Percentiles rank a stretch among this genome's conserved stretches.
Evolutionary conservation across 2,888 invertebrate species (phyloP).

Genomic region (Crossocerus cetratus): DNA sequence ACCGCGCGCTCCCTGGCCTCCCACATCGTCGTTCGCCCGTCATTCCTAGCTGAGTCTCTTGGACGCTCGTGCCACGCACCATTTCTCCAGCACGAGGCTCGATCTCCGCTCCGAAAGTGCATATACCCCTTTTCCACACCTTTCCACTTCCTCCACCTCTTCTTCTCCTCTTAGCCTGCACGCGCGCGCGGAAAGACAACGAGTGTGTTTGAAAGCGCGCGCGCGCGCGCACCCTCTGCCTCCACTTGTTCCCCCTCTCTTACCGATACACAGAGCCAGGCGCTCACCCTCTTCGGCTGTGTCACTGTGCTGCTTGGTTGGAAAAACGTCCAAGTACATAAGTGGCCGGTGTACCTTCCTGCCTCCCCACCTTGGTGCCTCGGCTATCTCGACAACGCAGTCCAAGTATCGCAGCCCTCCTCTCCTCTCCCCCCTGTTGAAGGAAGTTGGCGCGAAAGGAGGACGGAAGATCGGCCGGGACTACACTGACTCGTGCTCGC

Average conservation of each 20-base stretch:
- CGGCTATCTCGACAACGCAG: not conserved
- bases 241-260: not conserved
- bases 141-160: not conserved
- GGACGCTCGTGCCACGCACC: constrained; percentile 49
- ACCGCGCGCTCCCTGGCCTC: constrained; percentile 51
- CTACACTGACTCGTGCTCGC: not conserved
- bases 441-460: constrained; percentile 36
- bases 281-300: not conserved
- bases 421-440: constrained; percentile 20
- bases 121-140: not conserved
- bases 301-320: too few species aligned
- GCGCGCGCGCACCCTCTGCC: not conserved
- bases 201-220: not conserved
- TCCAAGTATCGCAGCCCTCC: not conserved
- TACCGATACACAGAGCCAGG: not conserved
- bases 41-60: constrained; percentile 66
- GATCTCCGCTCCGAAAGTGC: not conserved
- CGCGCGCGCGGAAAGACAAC: not conserved
- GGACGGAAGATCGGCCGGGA: constrained; percentile 49
- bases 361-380: not conserved
- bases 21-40: constrained; percentile 56
- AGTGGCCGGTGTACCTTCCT: not conserved
- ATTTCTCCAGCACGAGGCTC: constrained; percentile 23
- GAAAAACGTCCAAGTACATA: not conserved
- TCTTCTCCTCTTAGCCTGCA: not conserved